These are phyloP conservation scores for Aspidapion aeneum DNA, from an alignment of 2,888 invertebrate genomes.

Conservation along the genomic window DNA sequence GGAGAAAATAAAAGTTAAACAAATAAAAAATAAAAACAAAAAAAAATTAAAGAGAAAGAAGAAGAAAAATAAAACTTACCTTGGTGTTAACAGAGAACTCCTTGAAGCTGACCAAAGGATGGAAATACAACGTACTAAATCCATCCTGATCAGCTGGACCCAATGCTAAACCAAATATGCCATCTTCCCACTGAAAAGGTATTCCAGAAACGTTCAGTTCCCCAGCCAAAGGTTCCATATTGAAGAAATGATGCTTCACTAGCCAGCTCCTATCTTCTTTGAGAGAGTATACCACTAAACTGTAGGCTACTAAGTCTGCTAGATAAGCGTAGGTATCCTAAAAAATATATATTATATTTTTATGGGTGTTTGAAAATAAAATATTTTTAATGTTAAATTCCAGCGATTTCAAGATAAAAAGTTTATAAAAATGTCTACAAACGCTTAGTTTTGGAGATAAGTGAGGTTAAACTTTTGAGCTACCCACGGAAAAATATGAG, in stretches of 20 bases:
- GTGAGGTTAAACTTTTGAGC: too few species aligned
- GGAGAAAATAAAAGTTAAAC: too few species aligned
- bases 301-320: slow-evolving; percentile 66
- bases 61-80: too few species aligned
- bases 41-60: too few species aligned
- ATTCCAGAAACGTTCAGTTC: slow-evolving; percentile 66
- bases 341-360: slow-evolving; percentile 3
- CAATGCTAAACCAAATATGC: slow-evolving; percentile 70
- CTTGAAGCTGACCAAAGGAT: slow-evolving; percentile 71
- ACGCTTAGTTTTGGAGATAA: too few species aligned
- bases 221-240: slow-evolving; percentile 61
- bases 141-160: slow-evolving; percentile 62
- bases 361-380: too few species aligned
- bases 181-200: slow-evolving; percentile 74
- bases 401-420: too few species aligned
- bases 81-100: slow-evolving; percentile 74
- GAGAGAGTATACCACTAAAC: slow-evolving; percentile 74
- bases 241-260: slow-evolving; percentile 48
- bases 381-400: too few species aligned
- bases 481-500: too few species aligned
- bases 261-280: slow-evolving; percentile 69
- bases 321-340: slow-evolving; percentile 66
- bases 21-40: too few species aligned
- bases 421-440: too few species aligned
- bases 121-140: slow-evolving; percentile 72